These are phyloP conservation scores for Harpalus rufipes DNA, from an alignment of 2,888 invertebrate genomes.

Conservation along the genomic window DNA sequence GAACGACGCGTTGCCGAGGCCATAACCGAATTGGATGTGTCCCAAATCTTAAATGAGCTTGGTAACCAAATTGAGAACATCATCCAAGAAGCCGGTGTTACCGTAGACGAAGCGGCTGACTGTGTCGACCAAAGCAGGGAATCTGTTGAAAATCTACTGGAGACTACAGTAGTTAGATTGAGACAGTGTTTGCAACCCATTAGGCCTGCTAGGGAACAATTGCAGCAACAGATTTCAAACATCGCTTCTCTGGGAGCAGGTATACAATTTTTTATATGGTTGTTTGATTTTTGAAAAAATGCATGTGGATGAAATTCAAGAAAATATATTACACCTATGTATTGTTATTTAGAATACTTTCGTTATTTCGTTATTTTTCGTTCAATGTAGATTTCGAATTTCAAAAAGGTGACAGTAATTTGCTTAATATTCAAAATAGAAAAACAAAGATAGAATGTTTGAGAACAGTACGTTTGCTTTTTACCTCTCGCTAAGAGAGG, in stretches of 20 bases:
- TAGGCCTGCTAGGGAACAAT: not conserved
- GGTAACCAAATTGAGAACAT: slow-evolving; percentile 7
- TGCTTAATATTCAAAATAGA: too few relatives aligned
- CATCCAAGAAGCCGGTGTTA: slow-evolving; percentile 24
- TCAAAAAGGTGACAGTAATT: too few relatives aligned
- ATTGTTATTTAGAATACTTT: too few relatives aligned
- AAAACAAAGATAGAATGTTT: too few relatives aligned
- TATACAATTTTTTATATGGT: too few relatives aligned
- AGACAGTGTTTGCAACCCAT: not conserved
- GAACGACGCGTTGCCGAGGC: not conserved
- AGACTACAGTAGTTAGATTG: not conserved
- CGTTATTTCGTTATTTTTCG: too few relatives aligned
- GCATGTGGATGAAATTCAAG: too few relatives aligned
- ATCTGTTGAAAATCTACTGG: not conserved
- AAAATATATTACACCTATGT: too few relatives aligned
- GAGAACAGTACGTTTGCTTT: too few relatives aligned
- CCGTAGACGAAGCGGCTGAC: not conserved
- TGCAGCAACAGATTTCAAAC: not conserved
- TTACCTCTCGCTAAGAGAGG: too few relatives aligned
- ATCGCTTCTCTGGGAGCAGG: not conserved
- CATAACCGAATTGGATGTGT: not conserved
- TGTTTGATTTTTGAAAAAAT: too few relatives aligned
- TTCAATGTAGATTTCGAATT: too few relatives aligned
- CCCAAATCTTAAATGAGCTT: not conserved
- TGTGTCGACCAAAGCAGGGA: not conserved